Percentiles rank a stretch among this genome's conserved stretches.
Conservation (phyloP, 1,140 invertebrate genomes). For the Liolophura sinensis region DNA sequence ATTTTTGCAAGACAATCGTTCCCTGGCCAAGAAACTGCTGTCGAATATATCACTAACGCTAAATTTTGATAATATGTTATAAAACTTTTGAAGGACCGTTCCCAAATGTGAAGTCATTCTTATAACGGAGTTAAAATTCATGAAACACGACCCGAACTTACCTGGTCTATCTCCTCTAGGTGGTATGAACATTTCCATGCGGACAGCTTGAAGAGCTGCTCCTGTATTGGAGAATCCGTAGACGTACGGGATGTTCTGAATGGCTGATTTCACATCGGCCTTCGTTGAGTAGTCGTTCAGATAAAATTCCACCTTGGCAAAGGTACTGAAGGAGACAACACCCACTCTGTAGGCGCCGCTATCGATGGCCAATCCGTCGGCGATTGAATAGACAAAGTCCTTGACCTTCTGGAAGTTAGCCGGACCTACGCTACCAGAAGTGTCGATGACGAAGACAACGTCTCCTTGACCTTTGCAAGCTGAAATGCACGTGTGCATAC, state of each 20-base stretch:
- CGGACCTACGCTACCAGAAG: conserved; percentile 46
- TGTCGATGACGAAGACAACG: conserved; percentile 50
- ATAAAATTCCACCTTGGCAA: conserved; percentile 38
- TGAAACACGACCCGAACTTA: conserved; percentile 11
- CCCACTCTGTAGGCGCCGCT: conserved; percentile 42
- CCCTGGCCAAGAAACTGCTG: too few relatives aligned
- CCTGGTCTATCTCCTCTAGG: conserved; percentile 41
- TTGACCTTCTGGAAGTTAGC: conserved; percentile 41
- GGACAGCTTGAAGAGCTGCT: conserved; percentile 23
- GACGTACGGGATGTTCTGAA: conserved; percentile 29
- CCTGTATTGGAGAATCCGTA: conserved; percentile 49
- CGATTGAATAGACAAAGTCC: conserved; percentile 39
- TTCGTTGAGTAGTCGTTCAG: conserved; percentile 36
- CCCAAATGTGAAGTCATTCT: too few relatives aligned
- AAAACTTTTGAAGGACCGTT: too few relatives aligned
- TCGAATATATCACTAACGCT: too few relatives aligned
- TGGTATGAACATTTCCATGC: conserved; percentile 31
- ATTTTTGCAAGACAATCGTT: too few relatives aligned
- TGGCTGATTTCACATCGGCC: conserved; percentile 31
- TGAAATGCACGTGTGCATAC: not conserved
- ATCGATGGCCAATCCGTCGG: conserved; percentile 39
- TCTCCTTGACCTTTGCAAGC: conserved; percentile 41
- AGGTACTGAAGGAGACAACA: conserved; percentile 45
- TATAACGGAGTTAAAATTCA: too few relatives aligned
- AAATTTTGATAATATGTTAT: too few relatives aligned